Base-by-base conservation (phyloP, 2,113 vertebrate genomes). In the Dasyornis broadbenti region DNA sequence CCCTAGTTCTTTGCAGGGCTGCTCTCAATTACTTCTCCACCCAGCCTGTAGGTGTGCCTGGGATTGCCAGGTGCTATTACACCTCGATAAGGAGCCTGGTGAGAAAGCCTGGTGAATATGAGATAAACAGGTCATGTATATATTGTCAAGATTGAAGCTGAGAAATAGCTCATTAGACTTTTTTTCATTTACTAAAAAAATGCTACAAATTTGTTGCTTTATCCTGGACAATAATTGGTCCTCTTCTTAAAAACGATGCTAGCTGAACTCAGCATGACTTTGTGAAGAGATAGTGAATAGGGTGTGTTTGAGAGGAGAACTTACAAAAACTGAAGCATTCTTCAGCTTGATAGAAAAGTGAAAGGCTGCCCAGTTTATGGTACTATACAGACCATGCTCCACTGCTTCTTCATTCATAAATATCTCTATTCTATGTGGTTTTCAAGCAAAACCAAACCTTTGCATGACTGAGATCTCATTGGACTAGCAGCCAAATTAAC, bases 401-500 rank as follows among this genome's bases (percentile, higher is more conserved):
- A n/a, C 61, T 50, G 39, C 72, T 92, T 23, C 80, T 94, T 90
- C 82, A 59, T 94, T 93, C 68, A 59, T 65, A 63, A 70, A 40
- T 84, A 78, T 19, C 59, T 70, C 7, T 70, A 72, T 75, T 79
- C 56, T 59, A 24, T 35, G 20, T 23, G 30, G 26, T 86, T 94
- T 95, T 82, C 68, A 82, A 72, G 60, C 30, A 86, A 59, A 45
- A 79, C n/a, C 8, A 81, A 93, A 89, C 37, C 30, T 72, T 75
- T 78, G 54, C 2, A 2, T 70, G 68, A 80, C 47, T 66, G 71
- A 91, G 30, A 59, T 76, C 75, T 92, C 79, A 65, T 42, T 91
- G 81, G 82, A 73, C 9, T 49, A 79, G 91, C 64, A 93, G 57
- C 66, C 94, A 92, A 93, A 96, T 92, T 86, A 87, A 82, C 44